A percentile compares a stretch with the other conserved stretches of the same genome.
Conservation (phyloP, 2,888 invertebrate genomes). For the Tenthredo mesomela region DNA sequence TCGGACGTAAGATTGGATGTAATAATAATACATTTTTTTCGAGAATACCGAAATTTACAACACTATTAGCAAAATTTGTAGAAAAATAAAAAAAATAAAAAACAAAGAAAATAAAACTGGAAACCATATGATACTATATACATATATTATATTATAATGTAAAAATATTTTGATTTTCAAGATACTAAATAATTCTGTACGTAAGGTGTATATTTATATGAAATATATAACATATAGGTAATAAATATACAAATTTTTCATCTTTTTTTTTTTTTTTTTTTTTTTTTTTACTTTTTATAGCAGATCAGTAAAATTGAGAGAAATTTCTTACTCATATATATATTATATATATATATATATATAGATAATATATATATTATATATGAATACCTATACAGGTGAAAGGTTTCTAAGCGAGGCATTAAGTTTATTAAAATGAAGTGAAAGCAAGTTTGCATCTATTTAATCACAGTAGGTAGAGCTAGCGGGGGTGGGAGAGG, state of each 20-base stretch:
- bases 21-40: not conserved
- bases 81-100: not conserved
- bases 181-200: no score
- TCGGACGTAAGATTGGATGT: no score
- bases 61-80: not conserved
- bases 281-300: not conserved
- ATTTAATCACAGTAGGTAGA: not conserved
- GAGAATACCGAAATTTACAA: not conserved
- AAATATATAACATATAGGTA: no score
- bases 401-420: constrained; percentile 18
- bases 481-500: not conserved
- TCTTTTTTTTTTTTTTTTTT: no score
- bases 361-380: not conserved
- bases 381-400: not conserved
- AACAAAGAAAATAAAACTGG: not conserved
- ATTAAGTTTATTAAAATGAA: constrained; percentile 22
- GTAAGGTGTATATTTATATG: no score
- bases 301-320: not conserved
- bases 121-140: not conserved
- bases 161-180: no score
- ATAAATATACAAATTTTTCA: no score
- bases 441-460: constrained; percentile 25
- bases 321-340: not conserved
- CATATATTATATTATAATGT: no score
- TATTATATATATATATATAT: not conserved